These are phyloP conservation scores for Brachionus paranguensis DNA, from an alignment of 1,140 invertebrate genomes.

Conservation along the genomic window DNA sequence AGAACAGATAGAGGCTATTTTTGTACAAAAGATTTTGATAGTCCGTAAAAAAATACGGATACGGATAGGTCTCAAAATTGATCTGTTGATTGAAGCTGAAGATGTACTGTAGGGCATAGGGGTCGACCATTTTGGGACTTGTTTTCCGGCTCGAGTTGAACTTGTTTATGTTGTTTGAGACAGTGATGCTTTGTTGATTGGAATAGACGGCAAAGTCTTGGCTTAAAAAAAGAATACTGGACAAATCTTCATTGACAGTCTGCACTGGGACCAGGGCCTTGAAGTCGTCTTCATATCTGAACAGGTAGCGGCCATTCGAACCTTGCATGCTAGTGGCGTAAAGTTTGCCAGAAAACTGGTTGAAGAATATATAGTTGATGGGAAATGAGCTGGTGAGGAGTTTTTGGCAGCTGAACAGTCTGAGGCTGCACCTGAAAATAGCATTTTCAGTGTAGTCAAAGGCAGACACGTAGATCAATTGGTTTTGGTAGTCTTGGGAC, in stretches of 20 bases:
- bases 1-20: slow-evolving; percentile 36
- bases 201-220: slow-evolving; percentile 19
- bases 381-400: neutral
- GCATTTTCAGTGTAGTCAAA: slow-evolving; percentile 32
- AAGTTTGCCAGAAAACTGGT: neutral
- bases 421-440: slow-evolving; percentile 4
- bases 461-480: neutral
- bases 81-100: slow-evolving; percentile 25
- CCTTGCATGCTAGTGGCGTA: slow-evolving; percentile 25
- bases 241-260: neutral
- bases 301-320: neutral
- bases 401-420: slow-evolving; percentile 12
- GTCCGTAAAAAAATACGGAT: slow-evolving; percentile 38
- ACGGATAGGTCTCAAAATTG: slow-evolving; percentile 30
- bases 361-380: slow-evolving; percentile 7
- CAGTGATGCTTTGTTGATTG: slow-evolving; percentile 24
- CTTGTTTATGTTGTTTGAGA: neutral
- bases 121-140: slow-evolving; percentile 17
- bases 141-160: slow-evolving; percentile 11
- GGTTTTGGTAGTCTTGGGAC: neutral
- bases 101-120: slow-evolving; percentile 30
- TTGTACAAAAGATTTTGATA: slow-evolving; percentile 30
- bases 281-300: slow-evolving; percentile 12
- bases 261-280: neutral
- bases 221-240: slow-evolving; percentile 24